A percentile compares a stretch with the other conserved stretches of the same genome.
Conservation (phyloP, 2,888 invertebrate genomes). For the Deilephila porcellus region DNA sequence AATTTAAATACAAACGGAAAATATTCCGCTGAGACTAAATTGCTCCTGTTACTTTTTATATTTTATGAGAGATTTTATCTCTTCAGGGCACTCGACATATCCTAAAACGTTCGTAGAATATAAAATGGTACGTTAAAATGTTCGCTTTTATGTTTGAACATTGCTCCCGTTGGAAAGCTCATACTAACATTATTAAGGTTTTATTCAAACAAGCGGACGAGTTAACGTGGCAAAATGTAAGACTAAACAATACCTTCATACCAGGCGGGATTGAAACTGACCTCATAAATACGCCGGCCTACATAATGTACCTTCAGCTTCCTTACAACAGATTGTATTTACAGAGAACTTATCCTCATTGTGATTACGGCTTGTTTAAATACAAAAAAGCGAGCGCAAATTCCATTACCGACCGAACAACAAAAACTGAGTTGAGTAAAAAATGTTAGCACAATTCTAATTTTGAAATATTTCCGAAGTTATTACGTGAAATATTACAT, state of each 20-base stretch:
- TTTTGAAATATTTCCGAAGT: background rate
- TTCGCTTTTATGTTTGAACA: slow-evolving; percentile 18
- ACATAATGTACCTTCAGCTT: slow-evolving; percentile 37
- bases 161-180: slow-evolving; percentile 35
- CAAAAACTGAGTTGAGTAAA: background rate
- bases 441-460: background rate
- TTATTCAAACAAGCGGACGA: slow-evolving; percentile 59
- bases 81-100: slow-evolving; percentile 20
- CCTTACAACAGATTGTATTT: slow-evolving; percentile 20
- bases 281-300: slow-evolving; percentile 57
- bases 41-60: slow-evolving; percentile 27
- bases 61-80: slow-evolving; percentile 25
- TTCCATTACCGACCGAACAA: background rate
- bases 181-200: slow-evolving; percentile 51
- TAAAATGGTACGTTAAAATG: slow-evolving; percentile 27
- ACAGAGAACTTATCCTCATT: background rate
- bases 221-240: slow-evolving; percentile 59
- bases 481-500: background rate
- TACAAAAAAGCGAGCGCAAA: background rate
- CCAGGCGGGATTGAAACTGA: slow-evolving; percentile 59
- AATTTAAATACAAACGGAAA: slow-evolving; percentile 13
- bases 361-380: background rate
- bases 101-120: slow-evolving; percentile 25
- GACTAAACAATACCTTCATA: slow-evolving; percentile 61
- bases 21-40: slow-evolving; percentile 19